Evolutionary conservation across 2,797 vertebrate species (phyloP).

Genomic region (Takifugu ocellatus): DNA sequence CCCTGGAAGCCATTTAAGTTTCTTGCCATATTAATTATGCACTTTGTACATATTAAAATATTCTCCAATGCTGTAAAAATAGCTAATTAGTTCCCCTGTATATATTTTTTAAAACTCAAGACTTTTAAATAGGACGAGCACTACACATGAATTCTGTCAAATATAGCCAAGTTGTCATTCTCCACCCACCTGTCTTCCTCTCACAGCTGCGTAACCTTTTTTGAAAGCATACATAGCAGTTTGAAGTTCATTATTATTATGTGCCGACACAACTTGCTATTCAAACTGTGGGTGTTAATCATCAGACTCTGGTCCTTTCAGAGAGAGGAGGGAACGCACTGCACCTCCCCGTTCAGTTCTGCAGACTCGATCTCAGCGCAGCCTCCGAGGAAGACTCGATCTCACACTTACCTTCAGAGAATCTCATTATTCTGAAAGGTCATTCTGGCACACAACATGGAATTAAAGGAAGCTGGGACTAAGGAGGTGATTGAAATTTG

Average conservation of each 20-base stretch:
- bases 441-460: conserved; percentile 46
- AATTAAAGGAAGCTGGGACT: conserved; percentile 32
- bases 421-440: conserved; percentile 72
- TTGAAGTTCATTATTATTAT: conserved; percentile 68
- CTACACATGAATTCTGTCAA: conserved; percentile 65
- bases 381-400: conserved; percentile 45
- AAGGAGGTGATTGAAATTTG: conserved; percentile 6
- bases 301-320: conserved; percentile 45
- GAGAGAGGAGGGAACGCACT: conserved; percentile 39
- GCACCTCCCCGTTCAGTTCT: conserved; percentile 51
- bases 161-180: conserved; percentile 59
- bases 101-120: conserved; percentile 59
- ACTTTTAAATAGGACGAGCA: conserved; percentile 67
- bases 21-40: conserved; percentile 78
- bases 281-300: conserved; percentile 65
- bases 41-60: conserved; percentile 79
- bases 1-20: conserved; percentile 76
- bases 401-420: conserved; percentile 57
- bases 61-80: conserved; percentile 68
- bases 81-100: conserved; percentile 64
- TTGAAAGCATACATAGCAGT: conserved; percentile 57
- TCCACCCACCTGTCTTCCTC: conserved; percentile 41
- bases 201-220: conserved; percentile 44
- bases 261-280: conserved; percentile 54
- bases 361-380: conserved; percentile 44